A percentile compares a stretch with the other conserved stretches of the same genome.
Conservation (phyloP, 2,113 vertebrate species). For the Spilogale gracilis region DNA sequence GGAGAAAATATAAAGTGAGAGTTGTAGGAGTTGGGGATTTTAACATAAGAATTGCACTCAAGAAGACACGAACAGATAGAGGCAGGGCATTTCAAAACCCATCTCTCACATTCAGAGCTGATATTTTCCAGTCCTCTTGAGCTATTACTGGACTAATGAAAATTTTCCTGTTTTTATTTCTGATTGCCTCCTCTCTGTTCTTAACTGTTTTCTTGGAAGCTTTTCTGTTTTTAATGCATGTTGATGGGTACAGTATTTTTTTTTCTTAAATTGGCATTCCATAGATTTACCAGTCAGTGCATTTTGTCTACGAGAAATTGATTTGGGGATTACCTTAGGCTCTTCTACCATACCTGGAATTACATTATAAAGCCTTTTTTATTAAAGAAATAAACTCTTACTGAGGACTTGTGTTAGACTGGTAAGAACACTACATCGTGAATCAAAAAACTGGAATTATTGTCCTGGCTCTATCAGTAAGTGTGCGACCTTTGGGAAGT, state of each 20-base stretch:
- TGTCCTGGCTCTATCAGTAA: not conserved
- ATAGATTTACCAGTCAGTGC: not conserved
- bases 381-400: not conserved
- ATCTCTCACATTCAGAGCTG: not conserved
- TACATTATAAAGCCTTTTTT: not conserved
- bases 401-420: not conserved
- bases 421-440: not conserved
- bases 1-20: not conserved
- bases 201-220: not conserved
- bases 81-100: not conserved
- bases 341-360: not conserved
- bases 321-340: not conserved
- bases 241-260: not conserved
- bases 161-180: not conserved
- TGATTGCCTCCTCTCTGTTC: not conserved
- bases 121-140: not conserved
- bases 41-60: not conserved
- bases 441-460: not conserved
- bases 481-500: not conserved
- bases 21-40: not conserved
- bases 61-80: not conserved
- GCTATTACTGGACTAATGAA: not conserved
- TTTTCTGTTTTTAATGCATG: not conserved
- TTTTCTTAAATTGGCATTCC: not conserved
- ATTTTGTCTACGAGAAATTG: conserved; percentile 5